phyloP scores from a whole-genome alignment of 2,113 vertebrate genomes.

The Puntigrus tetrazona region DNA sequence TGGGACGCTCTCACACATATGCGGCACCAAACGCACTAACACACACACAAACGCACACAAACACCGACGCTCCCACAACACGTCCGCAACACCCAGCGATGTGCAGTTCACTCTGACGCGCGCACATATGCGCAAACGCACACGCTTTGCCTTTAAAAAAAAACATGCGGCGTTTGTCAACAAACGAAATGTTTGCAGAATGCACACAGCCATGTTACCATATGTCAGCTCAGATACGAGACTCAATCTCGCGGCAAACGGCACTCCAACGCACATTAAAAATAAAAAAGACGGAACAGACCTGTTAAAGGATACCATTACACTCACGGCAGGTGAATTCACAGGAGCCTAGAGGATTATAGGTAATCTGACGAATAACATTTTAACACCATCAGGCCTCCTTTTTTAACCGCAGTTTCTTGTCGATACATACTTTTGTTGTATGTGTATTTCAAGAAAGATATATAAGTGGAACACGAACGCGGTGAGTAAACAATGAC shows the following conservation, averaged over 20 bases:
- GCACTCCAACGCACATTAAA: neutral
- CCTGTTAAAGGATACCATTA: slow-evolving; percentile 13
- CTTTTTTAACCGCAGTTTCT: neutral
- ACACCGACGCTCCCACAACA: slow-evolving; percentile 1
- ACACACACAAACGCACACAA: slow-evolving; percentile 31
- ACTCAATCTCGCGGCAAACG: slow-evolving; percentile 7
- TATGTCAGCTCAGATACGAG: slow-evolving; percentile 68
- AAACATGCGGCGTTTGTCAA: slow-evolving; percentile 65
- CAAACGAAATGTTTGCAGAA: slow-evolving; percentile 67
- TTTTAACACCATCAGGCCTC: neutral
- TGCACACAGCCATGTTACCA: slow-evolving; percentile 62
- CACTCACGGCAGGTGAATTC: neutral
- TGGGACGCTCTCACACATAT: slow-evolving; percentile 53
- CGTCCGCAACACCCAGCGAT: slow-evolving; percentile 6
- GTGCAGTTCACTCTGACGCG: slow-evolving; percentile 17
- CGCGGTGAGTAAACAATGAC: neutral
- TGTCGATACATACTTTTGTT: neutral
- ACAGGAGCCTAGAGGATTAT: slow-evolving; percentile 49
- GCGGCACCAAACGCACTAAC: slow-evolving; percentile 42
- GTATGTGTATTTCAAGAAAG: neutral
- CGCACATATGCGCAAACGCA: slow-evolving; percentile 1
- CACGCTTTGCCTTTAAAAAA: slow-evolving; percentile 47
- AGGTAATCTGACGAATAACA: slow-evolving; percentile 23
- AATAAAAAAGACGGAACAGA: slow-evolving; percentile 15
- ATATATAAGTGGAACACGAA: neutral